phyloP scores from a whole-genome alignment of 2,797 vertebrate genomes.

The Sebastolobus altivelis region DNA sequence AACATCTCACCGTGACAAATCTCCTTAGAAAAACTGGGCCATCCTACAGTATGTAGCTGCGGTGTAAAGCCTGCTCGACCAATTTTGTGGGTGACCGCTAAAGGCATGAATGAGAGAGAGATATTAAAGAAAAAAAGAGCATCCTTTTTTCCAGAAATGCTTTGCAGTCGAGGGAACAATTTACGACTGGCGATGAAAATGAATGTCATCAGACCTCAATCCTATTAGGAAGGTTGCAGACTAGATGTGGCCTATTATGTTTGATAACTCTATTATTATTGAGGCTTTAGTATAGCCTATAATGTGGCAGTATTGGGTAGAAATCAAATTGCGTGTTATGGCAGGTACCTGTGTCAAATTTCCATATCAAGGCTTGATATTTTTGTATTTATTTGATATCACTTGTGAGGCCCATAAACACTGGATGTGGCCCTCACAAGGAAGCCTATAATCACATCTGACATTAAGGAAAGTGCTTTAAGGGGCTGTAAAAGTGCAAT shows the following conservation, averaged over 20 bases:
- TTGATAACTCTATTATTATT: constrained; percentile 7
- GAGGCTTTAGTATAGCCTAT: not conserved
- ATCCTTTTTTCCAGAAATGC: constrained; percentile 43
- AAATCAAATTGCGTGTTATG: constrained; percentile 23
- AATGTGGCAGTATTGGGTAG: constrained; percentile 9
- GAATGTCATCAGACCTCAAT: constrained; percentile 42
- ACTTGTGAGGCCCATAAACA: constrained; percentile 2
- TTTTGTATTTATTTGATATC: constrained; percentile 12
- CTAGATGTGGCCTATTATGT: constrained; percentile 24
- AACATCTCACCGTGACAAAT: constrained; percentile 58
- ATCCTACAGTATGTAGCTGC: constrained; percentile 31
- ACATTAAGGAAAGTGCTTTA: not conserved
- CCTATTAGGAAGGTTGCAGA: constrained; percentile 42
- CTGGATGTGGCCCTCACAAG: constrained; percentile 1
- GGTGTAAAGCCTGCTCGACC: constrained; percentile 17
- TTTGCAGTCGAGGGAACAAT: constrained; percentile 66
- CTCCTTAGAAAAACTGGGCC: constrained; percentile 55
- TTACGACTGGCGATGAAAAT: constrained; percentile 57
- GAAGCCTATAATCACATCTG: not conserved
- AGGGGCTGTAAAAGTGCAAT: constrained; percentile 4
- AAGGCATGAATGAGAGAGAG: constrained; percentile 42
- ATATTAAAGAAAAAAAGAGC: constrained; percentile 8
- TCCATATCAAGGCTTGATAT: not conserved
- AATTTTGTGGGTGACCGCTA: constrained; percentile 58
- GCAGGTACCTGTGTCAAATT: constrained; percentile 29